Evolutionary conservation across 2,888 invertebrate genomes (phyloP), one percentile per base, ranked within the genome.

Genomic region (Incurvaria masculella): DNA sequence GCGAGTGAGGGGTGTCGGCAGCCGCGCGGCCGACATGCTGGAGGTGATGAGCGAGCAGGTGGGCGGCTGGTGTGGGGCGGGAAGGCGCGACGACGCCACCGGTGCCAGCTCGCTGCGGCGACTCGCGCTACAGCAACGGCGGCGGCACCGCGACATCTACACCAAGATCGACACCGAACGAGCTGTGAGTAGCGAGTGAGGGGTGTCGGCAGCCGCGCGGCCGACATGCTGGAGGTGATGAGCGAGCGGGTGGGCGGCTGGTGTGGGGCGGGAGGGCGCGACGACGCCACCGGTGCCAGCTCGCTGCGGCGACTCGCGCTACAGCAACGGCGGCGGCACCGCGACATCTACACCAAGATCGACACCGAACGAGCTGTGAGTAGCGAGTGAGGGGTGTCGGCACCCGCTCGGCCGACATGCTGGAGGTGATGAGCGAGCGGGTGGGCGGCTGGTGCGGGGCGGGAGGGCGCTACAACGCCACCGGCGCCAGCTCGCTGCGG

Each of bases 211-310:
- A 76, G 76, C 61, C 78, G 79, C 56, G 79, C 78, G 44, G 73
- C 76, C 57, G 79, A 78, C 57, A 81, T 82, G 82, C 62, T 81
- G 57, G 81, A 81, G 61, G 76, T 81, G 56, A 71, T 82, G 56
- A 74, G 80, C 53, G 78, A 79, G 54, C 67, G 79, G 44, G 71
- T 81, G n/a, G 78, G 73, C 4, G 73, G 70, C n/a, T 76, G 76
- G 72, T 74, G 70, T 53, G 75, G 72, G n/a, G n/a, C n/a, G n/a
- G n/a, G n/a, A n/a, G n/a, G n/a, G n/a, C n/a, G n/a, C 10, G 65
- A 72, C 16, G 74, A 72, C 53, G 61, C 68, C 2, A 65, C 62
- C 57, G 61, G 63, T 49, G 21, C 44, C 17, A 16, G 40, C 16
- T 66, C 72, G 14, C 62, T 75, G 53, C 61, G 76, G n/a, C n/a